phyloP scores from a whole-genome alignment of 2,888 invertebrate genomes.

The Furcula furcula region DNA sequence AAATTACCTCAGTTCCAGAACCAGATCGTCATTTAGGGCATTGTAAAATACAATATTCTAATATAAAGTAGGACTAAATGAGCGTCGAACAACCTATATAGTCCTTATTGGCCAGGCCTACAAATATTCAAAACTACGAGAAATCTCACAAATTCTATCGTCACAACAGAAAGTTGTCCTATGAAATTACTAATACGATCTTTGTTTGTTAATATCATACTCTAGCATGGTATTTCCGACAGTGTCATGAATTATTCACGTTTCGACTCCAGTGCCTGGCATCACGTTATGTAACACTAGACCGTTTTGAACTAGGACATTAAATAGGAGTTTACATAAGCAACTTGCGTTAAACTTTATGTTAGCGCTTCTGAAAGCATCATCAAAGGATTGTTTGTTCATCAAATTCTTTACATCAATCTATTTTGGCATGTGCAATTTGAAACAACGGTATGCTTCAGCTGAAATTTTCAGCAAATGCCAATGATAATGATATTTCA shows the following conservation, averaged over 20 bases:
- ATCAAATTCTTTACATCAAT: neutral
- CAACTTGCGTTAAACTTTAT: constrained; percentile 24
- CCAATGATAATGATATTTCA: too few species aligned
- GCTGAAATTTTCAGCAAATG: too few species aligned
- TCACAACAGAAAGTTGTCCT: too few species aligned
- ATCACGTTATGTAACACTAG: constrained; percentile 18
- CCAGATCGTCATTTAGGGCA: too few species aligned
- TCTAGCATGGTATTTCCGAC: constrained; percentile 27
- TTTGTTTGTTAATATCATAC: constrained; percentile 48
- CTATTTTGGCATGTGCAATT: neutral
- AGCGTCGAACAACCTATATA: too few species aligned
- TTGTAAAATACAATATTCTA: too few species aligned
- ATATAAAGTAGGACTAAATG: too few species aligned
- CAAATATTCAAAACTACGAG: too few species aligned
- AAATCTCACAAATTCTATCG: too few species aligned
- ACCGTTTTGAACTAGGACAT: constrained; percentile 18
- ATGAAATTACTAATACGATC: constrained; percentile 35
- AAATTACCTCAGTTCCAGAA: too few species aligned
- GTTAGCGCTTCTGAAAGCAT: constrained; percentile 12
- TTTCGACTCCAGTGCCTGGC: constrained; percentile 18
- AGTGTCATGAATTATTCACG: constrained; percentile 55
- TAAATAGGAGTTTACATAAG: constrained; percentile 21
- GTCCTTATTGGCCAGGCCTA: too few species aligned
- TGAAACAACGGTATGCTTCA: neutral
- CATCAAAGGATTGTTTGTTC: constrained; percentile 12